Base-by-base conservation (phyloP, 2,888 invertebrate species). In the Marronus borbonicus region DNA sequence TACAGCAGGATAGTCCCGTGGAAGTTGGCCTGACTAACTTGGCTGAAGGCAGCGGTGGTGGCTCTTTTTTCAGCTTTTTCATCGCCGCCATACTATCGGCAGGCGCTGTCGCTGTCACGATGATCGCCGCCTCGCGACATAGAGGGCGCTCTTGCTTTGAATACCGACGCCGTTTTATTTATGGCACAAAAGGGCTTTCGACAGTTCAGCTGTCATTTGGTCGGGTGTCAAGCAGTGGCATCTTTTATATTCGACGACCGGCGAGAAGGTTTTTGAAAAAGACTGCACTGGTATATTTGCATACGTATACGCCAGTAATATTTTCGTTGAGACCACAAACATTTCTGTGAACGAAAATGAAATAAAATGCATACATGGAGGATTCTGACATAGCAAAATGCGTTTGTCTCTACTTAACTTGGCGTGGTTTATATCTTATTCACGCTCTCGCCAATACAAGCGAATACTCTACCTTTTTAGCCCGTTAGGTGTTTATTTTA, bases 11-110 rank as follows among this genome's bases (percentile, higher is more conserved):
- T 20, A 5, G 55, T 20, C 55, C 20, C 55, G 55, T 58, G 20
- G 10, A 58, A 58, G 20, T 20, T 2, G 20, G 55, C n/a, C 3
- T 52, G 52, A 52, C 55, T 58, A 2, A 20, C 55, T 17, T 20
- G 20, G 20, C 20, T 17, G 7, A 58, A 58, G 55, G 55, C 55
- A 10, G 17, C 20, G 55, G 55, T 10, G 55, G 17, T 20, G 55
- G 55, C 20, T 17, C 55, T 20, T 58, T 58, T 58, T 58, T 58
- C 55, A 20, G 24, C 55, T 58, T 58, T 58, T 58, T 58, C 55
- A 58, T 20, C 17, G 55, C 20, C 55, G 8, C 17, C 20, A 44
- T 44, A 8, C 44, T 8, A 44, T 12, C 8, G 12, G 8, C 55
- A 8, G 8, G 55, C 17, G 55, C 20, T 20, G 20, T 58, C 55